phyloP scores from a whole-genome alignment of 2,113 vertebrate species.

The Steatornis caripensis region DNA sequence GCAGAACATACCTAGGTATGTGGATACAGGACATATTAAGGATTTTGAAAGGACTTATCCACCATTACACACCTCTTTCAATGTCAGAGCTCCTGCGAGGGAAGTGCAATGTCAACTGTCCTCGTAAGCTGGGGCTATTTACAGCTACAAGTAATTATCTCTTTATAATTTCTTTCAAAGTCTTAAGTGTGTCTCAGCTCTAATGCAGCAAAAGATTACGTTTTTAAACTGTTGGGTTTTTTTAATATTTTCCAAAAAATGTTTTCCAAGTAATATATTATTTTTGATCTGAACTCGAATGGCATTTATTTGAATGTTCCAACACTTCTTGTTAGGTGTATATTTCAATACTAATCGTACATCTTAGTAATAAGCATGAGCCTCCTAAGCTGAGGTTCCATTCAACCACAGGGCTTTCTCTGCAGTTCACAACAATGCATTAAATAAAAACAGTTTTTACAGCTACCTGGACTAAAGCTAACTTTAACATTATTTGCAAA shows the following conservation, averaged over 20 bases:
- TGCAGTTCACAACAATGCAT: not conserved
- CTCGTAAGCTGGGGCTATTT: not conserved
- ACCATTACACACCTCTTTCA: not conserved
- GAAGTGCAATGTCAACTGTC: not conserved
- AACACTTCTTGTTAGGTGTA: not conserved
- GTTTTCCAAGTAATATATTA: not conserved
- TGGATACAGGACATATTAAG: fast-evolving
- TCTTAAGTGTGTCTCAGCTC: not conserved
- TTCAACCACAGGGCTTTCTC: not conserved
- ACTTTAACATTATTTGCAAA: not conserved
- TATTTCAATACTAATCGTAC: not conserved
- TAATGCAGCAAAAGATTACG: not conserved
- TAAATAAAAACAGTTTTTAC: not conserved
- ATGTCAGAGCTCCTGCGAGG: not conserved
- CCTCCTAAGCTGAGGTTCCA: not conserved
- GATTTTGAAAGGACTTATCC: not conserved
- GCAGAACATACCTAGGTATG: not conserved
- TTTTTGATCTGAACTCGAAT: not conserved
- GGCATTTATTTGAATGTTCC: not conserved
- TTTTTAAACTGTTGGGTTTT: not conserved
- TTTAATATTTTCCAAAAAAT: not conserved
- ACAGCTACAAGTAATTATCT: not conserved
- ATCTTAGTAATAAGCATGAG: not conserved
- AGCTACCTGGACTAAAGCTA: not conserved
- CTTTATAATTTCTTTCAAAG: not conserved